Percentiles rank a stretch among this genome's conserved stretches.
These are phyloP conservation scores for Orthonevra nobilis DNA, from an alignment of 2,888 invertebrate species.

Conservation along the genomic window DNA sequence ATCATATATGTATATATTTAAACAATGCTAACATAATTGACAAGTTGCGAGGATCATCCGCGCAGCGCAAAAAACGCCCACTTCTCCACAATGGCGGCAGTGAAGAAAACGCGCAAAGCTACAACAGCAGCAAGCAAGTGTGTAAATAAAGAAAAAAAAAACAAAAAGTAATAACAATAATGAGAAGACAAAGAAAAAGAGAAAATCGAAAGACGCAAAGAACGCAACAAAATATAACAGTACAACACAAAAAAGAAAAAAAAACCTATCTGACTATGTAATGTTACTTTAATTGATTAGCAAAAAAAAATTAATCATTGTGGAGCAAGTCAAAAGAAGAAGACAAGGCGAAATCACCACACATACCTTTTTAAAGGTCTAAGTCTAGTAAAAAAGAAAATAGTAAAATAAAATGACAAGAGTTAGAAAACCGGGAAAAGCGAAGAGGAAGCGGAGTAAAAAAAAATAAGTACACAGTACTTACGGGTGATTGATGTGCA, in stretches of 20 bases:
- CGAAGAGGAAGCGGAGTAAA: not conserved
- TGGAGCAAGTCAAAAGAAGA: constrained; percentile 45
- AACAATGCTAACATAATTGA: constrained; percentile 40
- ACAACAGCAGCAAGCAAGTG: constrained; percentile 20
- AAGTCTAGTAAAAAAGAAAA: no score
- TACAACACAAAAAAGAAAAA: constrained; percentile 10
- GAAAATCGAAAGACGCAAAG: constrained; percentile 37
- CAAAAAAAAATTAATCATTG: constrained; percentile 45
- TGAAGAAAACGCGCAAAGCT: constrained; percentile 1
- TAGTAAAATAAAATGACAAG: not conserved
- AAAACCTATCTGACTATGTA: constrained; percentile 50
- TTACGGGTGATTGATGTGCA: constrained; percentile 44
- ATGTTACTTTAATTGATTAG: constrained; percentile 58
- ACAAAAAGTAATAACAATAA: constrained; percentile 33
- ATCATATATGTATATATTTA: constrained; percentile 16
- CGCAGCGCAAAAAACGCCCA: constrained; percentile 40
- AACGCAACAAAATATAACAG: constrained; percentile 26
- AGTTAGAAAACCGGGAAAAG: no score
- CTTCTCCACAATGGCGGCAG: not conserved
- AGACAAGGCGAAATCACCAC: constrained; percentile 43
- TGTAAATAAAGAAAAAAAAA: constrained; percentile 10
- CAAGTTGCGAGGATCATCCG: constrained; percentile 6
- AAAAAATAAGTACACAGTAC: constrained; percentile 34
- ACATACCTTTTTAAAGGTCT: no score
- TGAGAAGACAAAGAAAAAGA: constrained; percentile 29